A percentile compares a stretch with the other conserved stretches of the same genome.
Evolutionary conservation across 2,888 invertebrate genomes (phyloP).

Genomic region (Microchrysa polita): DNA sequence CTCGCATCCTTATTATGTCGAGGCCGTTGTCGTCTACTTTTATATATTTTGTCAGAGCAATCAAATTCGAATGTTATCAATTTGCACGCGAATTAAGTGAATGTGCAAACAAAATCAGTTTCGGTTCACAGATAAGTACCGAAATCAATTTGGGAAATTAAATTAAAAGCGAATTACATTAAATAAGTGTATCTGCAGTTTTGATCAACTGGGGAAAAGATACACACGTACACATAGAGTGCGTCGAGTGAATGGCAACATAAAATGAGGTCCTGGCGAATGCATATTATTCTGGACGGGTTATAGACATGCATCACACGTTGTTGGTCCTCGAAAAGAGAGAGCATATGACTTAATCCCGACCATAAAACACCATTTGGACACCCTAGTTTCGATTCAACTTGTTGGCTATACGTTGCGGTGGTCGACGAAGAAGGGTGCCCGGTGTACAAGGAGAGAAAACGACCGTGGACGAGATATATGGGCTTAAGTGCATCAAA

Average conservation of each 20-base stretch:
- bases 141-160: slow-evolving; percentile 51
- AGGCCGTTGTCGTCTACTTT: no score
- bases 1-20: no score
- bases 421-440: slow-evolving; percentile 19
- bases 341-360: slow-evolving; percentile 54
- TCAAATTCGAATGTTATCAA: slow-evolving; percentile 50
- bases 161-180: slow-evolving; percentile 49
- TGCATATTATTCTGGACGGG: slow-evolving; percentile 3
- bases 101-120: slow-evolving; percentile 53
- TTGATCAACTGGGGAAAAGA: slow-evolving; percentile 44
- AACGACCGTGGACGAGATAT: background rate
- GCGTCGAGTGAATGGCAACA: no score
- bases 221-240: background rate
- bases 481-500: slow-evolving; percentile 64
- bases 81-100: slow-evolving; percentile 52
- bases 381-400: slow-evolving; percentile 35
- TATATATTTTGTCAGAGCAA: slow-evolving; percentile 3
- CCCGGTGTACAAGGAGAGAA: background rate
- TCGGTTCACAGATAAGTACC: slow-evolving; percentile 50
- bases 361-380: slow-evolving; percentile 48
- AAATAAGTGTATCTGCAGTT: slow-evolving; percentile 45
- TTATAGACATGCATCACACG: no score
- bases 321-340: slow-evolving; percentile 46
- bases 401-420: slow-evolving; percentile 28
- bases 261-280: no score